Base-by-base conservation (phyloP, 2,888 invertebrate species). In the Cacoxenus indagator region DNA sequence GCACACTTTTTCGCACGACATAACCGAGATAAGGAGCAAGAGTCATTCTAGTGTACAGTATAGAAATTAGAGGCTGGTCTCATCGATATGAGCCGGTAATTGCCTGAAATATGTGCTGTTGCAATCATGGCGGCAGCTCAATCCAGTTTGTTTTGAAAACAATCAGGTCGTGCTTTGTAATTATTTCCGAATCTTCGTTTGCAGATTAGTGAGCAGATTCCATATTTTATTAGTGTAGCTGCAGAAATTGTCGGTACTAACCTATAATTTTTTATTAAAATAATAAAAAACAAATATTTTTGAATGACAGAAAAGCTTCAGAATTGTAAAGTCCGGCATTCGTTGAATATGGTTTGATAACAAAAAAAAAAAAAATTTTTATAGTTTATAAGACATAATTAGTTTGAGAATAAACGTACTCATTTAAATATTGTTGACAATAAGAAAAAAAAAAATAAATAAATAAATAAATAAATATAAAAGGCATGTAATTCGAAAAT, bases 1-100 rank as follows among this genome's bases (percentile, higher is more conserved):
- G 82, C 74, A 83, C 76, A 82, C 81, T 73, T 73, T 62, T 45
- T 43, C 24, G 22, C 26, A 37, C 11, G 31, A 62, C 17, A 62
- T 29, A 11, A 24, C 22, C 22, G 8, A 62, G 31, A 62, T 31
- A 59, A 31, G 31, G n/a, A 59, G 19, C 19, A 59, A 31, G 31
- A 31, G 8, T 43, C 43, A 43, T 29, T 27, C 5, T n/a, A 27
- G 17, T 5, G 5, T 62, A 22, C 9, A 19, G 27, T 22, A 26
- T 9, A 55, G 5, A 24, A 55, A 55, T 55, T 27, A 27, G 24
- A 27, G 55, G 26, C 14, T 55, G 55, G 27, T 14, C 55, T 22
- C 19, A 55, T 26, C 55, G 55, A 55, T 55, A 24, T 55, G 26
- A 24, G 27, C 24, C 43, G 14, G 17, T 43, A 62, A 43, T 62